Evolutionary conservation across 1,140 invertebrate genomes (phyloP), one percentile per base, ranked within the genome.

Genomic region (Trigoniulus corallinus): DNA sequence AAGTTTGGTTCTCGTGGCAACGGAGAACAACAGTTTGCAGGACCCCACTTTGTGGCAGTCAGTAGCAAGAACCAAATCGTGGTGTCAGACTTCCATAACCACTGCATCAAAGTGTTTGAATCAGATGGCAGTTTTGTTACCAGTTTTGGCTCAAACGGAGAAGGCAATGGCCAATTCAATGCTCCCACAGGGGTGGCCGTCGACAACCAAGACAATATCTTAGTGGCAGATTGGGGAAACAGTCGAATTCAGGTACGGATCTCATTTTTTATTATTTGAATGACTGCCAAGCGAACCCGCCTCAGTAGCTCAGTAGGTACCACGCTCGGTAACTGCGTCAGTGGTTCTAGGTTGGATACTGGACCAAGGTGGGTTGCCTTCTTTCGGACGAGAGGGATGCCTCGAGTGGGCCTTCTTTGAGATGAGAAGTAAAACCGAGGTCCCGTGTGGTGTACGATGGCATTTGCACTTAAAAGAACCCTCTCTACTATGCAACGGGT

Each of bases 181-280:
- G 73, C 72, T n/a, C 74, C 74, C 1, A 75, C 74, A 12, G 74
- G 74, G 3, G 61, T 76, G 12, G 71, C 72, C 43, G 66, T 74
- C 15, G 74, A 76, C 53, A 58, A 62, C 12, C 62, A 70, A 52
- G 73, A 70, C 50, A 73, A 74, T 52, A 73, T 76, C 52, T 59
- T 76, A 3, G 73, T 76, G 3, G 72, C 72, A 40, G 74, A 76
- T 52, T 76, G 74, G 74, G 74, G 74, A 44, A 76, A 75, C 56
- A 72, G 69, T 27, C 61, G 74, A 50, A 72, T 76, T 53, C 74
- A 75, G 67, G 73, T 76, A 62, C 51, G 43, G 34, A 23, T 39
- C 37, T n/a, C n/a, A n/a, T n/a, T n/a, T n/a, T n/a, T n/a, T n/a
- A n/a, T n/a, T n/a, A n/a, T n/a, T n/a, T n/a, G n/a, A n/a, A n/a